A percentile compares a stretch with the other conserved stretches of the same genome.
phyloP scores from a whole-genome alignment of 1,140 invertebrate species.

The Solenopsis invicta region DNA sequence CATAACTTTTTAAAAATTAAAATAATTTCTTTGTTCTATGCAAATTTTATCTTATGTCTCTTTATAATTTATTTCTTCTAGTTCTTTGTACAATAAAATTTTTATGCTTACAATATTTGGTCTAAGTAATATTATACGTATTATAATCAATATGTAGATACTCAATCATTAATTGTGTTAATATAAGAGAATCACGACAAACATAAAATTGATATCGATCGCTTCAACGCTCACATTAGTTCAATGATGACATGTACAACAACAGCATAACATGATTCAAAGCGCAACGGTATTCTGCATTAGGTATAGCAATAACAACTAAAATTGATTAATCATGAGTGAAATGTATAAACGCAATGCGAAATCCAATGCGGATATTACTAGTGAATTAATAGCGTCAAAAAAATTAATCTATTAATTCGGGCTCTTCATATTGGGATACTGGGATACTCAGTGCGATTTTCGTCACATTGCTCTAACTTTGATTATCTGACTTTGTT shows the following conservation, averaged over 20 bases:
- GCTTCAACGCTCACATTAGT: not conserved
- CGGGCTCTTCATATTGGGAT: too few relatives aligned
- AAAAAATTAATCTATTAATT: not conserved
- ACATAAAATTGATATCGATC: not conserved
- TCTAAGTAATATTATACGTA: not conserved
- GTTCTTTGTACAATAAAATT: not conserved
- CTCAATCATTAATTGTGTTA: not conserved
- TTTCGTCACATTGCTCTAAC: too few relatives aligned
- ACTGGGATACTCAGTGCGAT: too few relatives aligned
- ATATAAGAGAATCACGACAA: not conserved
- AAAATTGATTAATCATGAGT: not conserved
- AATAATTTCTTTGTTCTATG: constrained; percentile 5
- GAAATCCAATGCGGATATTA: not conserved
- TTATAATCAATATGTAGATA: not conserved
- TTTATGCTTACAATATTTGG: not conserved
- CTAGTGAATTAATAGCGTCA: not conserved
- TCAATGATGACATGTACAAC: not conserved
- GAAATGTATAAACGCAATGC: not conserved
- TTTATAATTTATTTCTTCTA: constrained; percentile 29
- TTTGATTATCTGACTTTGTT: too few relatives aligned
- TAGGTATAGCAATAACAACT: not conserved
- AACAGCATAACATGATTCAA: not conserved
- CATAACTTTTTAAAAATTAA: constrained; percentile 24
- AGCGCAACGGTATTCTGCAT: not conserved
- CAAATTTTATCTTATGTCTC: constrained; percentile 30